Evolutionary conservation across 2,113 vertebrate genomes (phyloP).

Genomic region (Gallinago media): DNA sequence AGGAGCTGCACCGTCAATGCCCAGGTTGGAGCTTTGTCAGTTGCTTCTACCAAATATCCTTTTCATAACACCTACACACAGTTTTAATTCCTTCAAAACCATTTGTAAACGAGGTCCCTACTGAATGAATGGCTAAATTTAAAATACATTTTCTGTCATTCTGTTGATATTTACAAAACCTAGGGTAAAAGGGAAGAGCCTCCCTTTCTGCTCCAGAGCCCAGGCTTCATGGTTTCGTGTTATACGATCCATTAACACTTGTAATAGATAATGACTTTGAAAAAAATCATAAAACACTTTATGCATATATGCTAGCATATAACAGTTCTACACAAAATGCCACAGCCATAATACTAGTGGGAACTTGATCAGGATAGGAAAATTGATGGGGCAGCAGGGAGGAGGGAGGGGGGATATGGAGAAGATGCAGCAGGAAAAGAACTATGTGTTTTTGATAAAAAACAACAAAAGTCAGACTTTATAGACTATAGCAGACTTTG

Average conservation of each 20-base stretch:
- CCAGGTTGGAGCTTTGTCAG: neutral
- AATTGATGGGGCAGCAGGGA: neutral
- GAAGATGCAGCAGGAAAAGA: slow-evolving; percentile 11
- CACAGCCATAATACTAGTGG: neutral
- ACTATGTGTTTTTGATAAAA: slow-evolving; percentile 71
- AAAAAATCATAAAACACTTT: neutral
- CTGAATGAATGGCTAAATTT: neutral
- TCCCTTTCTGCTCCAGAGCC: neutral
- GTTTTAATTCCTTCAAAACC: neutral
- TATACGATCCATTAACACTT: neutral
- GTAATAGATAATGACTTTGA: neutral
- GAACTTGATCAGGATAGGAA: neutral
- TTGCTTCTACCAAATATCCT: neutral
- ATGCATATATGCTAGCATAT: neutral
- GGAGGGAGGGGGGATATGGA: neutral
- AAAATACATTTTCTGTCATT: neutral
- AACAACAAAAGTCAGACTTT: slow-evolving; percentile 69
- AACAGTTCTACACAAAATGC: neutral
- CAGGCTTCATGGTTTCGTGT: neutral
- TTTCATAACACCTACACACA: neutral
- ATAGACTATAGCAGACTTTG: slow-evolving; percentile 81
- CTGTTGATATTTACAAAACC: neutral
- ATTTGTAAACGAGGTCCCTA: neutral
- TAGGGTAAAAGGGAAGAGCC: neutral
- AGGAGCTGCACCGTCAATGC: neutral